Base-by-base conservation (phyloP, 2,888 invertebrate species). In the Trachelus stipa region DNA sequence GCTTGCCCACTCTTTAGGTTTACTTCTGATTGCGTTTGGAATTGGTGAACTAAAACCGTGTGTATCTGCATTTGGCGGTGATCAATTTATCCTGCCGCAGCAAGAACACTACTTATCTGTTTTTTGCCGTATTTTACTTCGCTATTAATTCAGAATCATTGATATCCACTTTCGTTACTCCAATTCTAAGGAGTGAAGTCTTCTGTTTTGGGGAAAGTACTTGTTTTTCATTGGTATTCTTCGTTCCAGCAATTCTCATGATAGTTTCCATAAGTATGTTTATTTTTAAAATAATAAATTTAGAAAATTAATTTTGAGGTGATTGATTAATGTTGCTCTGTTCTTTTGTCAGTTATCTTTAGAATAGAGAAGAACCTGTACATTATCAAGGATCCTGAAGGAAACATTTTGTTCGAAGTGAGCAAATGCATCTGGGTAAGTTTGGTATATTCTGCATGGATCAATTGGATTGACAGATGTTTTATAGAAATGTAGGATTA, bases 1-100 rank as follows among this genome's bases (percentile, higher is more conserved):
- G 88, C 92, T 99, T 69, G 98, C 99, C 0, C 99, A 99, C 91
- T 97, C 98, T 79, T 95, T 94, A 92, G 1, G 34, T 34, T 92
- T 97, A 30, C 84, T 95, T 0, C 91, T 96, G 34, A 97, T 99
- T 85, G 98, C 98, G 0, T 86, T 98, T 23, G 98, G 98, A 0
- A 98, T 98, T 0, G 98, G 98, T 1, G 98, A 98, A 1, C 98
- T 99, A 85, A 99, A 99, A 89, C 98, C 98, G 0, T 98, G 98
- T 88, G 98, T 99, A 0, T 94, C 97, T 0, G 97, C 98, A 0
- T 98, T 99, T 90, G 99, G 98, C 0, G 98, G 98, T 0, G 98
- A 99, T 91, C 98, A 98, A 92, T 98, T 98, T 91, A 93, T 94
- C 74, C 85, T 97, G 74, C 96, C 96, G 0, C 95, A 96, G 83